Evolutionary conservation across 2,797 vertebrate species (phyloP).

Genomic region (Nannoperca australis): DNA sequence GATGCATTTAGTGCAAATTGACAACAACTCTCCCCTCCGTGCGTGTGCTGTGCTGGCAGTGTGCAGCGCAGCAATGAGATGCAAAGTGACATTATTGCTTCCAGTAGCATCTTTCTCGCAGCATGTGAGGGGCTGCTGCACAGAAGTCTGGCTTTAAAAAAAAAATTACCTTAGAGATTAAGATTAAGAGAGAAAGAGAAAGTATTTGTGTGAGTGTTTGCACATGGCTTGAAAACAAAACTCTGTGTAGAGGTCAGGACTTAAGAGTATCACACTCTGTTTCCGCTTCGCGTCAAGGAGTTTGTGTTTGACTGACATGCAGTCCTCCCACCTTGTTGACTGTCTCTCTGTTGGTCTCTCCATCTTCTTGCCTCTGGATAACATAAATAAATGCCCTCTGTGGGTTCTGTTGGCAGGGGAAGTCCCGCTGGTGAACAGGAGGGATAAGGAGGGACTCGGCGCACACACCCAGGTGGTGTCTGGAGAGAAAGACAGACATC

Average conservation of each 20-base stretch:
- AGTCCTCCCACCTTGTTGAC: background rate
- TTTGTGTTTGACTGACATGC: slow-evolving; percentile 23
- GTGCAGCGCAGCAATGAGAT: slow-evolving; percentile 71
- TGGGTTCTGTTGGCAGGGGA: slow-evolving; percentile 24
- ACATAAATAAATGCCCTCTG: background rate
- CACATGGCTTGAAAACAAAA: slow-evolving; percentile 25
- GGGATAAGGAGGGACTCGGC: slow-evolving; percentile 10
- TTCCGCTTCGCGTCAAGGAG: background rate
- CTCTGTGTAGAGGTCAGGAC: slow-evolving; percentile 20
- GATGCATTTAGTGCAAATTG: slow-evolving; percentile 62
- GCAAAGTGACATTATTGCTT: slow-evolving; percentile 79
- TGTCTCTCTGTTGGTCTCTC: background rate
- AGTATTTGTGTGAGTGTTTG: slow-evolving; percentile 7
- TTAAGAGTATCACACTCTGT: background rate
- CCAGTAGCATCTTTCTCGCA: slow-evolving; percentile 70
- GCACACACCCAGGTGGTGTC: slow-evolving; percentile 27
- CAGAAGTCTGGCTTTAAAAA: slow-evolving; percentile 15
- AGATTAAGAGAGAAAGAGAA: slow-evolving; percentile 12
- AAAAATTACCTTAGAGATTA: slow-evolving; percentile 6
- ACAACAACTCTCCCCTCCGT: slow-evolving; percentile 52
- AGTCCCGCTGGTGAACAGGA: slow-evolving; percentile 27
- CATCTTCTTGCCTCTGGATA: slow-evolving; percentile 6
- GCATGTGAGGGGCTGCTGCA: slow-evolving; percentile 31
- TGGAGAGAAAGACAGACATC: slow-evolving; percentile 19
- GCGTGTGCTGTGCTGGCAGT: slow-evolving; percentile 63